Evolutionary conservation across 2,113 vertebrate genomes (phyloP), one percentile per base, ranked within the genome.

Genomic region (Ceratotherium simum): DNA sequence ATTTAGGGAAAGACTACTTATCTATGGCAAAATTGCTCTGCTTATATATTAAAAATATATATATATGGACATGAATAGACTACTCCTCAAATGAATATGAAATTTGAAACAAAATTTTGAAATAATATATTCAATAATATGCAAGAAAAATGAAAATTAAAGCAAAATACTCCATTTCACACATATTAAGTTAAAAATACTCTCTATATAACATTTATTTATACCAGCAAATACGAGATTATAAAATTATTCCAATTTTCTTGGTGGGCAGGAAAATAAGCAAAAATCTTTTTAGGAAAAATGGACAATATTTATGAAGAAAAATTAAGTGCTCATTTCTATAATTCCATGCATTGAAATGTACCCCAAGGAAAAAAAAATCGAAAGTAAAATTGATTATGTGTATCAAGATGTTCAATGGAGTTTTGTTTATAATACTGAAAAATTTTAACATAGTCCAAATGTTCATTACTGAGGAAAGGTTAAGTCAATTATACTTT

Each of bases 131-230:
- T 76, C 4, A 62, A 8, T 56, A 82, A 56, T 75, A 84, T 0
- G 62, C 1, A 89, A 56, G 12, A 46, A 90, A 90, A 81, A 67
- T 81, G 17, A 51, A 93, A 96, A 70, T 79, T 83, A 88, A 91
- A 54, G 16, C 33, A 91, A 89, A 65, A 60, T 29, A 81, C 0
- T 20, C n/a, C 2, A 78, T 78, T 94, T 88, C 18, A 91, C 5
- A 86, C 4, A 76, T 70, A 90, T 72, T 69, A 85, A 69, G 8
- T 94, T 81, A 91, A 94, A 94, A 76, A 72, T 72, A 25, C 5
- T 78, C 58, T 16, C 48, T 17, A 69, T 27, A 31, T 65, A 60
- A 46, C 3, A 75, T 87, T 78, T 54, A n/a, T 31, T 85, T 54
- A 51, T 18, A 60, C 4, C 9, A 81, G 9, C 91, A 8, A 75